phyloP scores from a whole-genome alignment of 2,113 vertebrate species.

The Balaeniceps rex region DNA sequence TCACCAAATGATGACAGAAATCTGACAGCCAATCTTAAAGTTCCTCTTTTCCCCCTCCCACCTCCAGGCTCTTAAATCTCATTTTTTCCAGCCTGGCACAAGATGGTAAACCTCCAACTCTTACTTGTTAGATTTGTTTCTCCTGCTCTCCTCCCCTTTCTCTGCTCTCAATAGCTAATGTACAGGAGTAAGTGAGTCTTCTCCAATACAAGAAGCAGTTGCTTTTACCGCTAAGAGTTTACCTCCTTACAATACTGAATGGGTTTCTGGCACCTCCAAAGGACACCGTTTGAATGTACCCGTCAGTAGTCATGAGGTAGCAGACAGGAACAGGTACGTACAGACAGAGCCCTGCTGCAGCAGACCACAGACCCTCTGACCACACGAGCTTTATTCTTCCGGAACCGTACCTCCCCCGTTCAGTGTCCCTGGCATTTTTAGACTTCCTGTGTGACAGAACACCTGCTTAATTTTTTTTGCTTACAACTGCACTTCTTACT shows the following conservation, averaged over 20 bases:
- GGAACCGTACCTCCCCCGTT: no score
- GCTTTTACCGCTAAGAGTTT: no score
- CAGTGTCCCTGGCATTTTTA: neutral
- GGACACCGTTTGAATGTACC: neutral
- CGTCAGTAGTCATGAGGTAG: neutral
- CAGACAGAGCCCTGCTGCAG: neutral
- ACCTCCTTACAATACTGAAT: no score
- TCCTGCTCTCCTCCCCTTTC: neutral
- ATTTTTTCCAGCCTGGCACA: neutral
- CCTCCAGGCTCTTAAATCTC: neutral
- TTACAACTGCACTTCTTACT: no score
- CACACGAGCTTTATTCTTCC: no score
- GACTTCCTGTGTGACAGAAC: neutral
- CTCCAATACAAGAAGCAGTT: neutral
- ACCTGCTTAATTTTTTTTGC: no score
- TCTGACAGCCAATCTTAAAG: neutral
- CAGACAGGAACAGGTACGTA: neutral
- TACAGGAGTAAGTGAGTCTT: no score
- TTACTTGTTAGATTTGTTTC: neutral
- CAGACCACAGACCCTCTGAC: neutral
- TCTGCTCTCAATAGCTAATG: no score
- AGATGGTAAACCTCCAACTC: neutral
- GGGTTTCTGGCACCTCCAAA: neutral
- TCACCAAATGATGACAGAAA: neutral
- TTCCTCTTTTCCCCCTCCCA: neutral